phyloP scores from a whole-genome alignment of 2,797 vertebrate species.

The Okamejei kenojei region DNA sequence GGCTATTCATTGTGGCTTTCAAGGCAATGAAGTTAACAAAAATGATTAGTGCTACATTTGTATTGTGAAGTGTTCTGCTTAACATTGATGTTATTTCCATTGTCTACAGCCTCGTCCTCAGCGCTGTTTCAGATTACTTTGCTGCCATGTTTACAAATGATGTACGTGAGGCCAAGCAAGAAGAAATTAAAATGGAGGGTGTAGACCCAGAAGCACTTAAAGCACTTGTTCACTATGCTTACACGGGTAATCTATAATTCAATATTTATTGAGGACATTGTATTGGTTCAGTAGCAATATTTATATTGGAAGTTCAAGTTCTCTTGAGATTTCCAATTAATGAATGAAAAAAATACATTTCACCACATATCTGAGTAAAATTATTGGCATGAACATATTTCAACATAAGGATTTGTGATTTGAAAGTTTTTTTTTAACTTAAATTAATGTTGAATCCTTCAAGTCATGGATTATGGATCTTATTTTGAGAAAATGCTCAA shows the following conservation, averaged over 20 bases:
- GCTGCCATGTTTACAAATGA: conserved; percentile 97
- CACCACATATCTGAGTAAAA: not conserved
- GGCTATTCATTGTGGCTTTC: not conserved
- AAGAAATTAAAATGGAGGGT: conserved; percentile 96
- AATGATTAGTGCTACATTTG: not conserved
- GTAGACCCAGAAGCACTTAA: conserved; percentile 84
- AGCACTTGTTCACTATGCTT: conserved; percentile 88
- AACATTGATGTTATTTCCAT: not conserved
- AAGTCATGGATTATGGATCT: not conserved
- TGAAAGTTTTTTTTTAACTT: not conserved
- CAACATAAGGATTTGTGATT: not conserved
- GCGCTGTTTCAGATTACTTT: conserved; percentile 93
- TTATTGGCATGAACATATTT: not conserved
- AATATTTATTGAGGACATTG: conserved; percentile 10
- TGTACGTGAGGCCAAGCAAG: conserved; percentile 86
- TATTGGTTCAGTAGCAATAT: not conserved
- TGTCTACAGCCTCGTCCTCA: conserved; percentile 77
- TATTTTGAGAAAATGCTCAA: not conserved
- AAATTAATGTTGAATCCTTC: not conserved
- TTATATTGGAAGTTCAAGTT: not conserved
- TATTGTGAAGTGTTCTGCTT: not conserved
- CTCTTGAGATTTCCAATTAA: conserved; percentile 17
- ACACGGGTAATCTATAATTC: conserved; percentile 68
- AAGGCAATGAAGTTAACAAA: not conserved
- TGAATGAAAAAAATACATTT: not conserved